A percentile compares a stretch with the other conserved stretches of the same genome.
Conservation (phyloP, 2,113 vertebrate genomes). For the Isurus oxyrinchus region DNA sequence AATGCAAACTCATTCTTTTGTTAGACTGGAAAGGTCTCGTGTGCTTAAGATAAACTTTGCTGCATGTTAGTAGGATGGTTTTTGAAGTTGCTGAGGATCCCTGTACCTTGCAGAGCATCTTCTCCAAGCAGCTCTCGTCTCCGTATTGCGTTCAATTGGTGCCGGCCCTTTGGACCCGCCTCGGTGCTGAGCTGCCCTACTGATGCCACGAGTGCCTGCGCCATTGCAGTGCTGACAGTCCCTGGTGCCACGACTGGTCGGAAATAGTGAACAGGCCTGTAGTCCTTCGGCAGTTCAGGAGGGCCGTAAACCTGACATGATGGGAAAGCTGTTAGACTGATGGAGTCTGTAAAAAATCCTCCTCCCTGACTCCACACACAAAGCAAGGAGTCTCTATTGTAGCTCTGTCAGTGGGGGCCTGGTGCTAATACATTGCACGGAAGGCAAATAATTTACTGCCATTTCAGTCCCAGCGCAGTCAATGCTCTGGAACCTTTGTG, state of each 20-base stretch:
- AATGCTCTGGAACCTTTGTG: no score
- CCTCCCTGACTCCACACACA: background rate
- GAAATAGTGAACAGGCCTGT: slow-evolving; percentile 75
- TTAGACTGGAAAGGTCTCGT: background rate
- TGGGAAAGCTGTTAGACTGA: background rate
- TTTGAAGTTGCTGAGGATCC: background rate
- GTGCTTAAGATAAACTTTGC: background rate
- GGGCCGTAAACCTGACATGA: slow-evolving; percentile 68
- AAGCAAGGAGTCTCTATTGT: background rate
- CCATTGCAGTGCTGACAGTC: slow-evolving; percentile 55
- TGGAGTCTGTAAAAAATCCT: background rate
- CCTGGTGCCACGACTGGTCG: slow-evolving; percentile 56
- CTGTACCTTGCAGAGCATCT: slow-evolving; percentile 60
- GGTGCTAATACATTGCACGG: background rate
- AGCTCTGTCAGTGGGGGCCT: background rate
- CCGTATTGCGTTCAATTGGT: slow-evolving; percentile 69
- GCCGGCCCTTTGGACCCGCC: slow-evolving; percentile 53
- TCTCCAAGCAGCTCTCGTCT: slow-evolving; percentile 76
- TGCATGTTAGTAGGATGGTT: background rate
- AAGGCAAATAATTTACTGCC: background rate
- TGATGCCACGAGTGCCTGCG: slow-evolving; percentile 60
- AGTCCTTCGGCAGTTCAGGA: slow-evolving; percentile 71
- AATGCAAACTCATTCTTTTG: background rate
- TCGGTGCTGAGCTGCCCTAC: slow-evolving; percentile 60
- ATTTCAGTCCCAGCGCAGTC: no score